A percentile compares a stretch with the other conserved stretches of the same genome.
These are phyloP conservation scores for Papilio glaucus DNA, from an alignment of 1,140 invertebrate species.

Conservation along the genomic window DNA sequence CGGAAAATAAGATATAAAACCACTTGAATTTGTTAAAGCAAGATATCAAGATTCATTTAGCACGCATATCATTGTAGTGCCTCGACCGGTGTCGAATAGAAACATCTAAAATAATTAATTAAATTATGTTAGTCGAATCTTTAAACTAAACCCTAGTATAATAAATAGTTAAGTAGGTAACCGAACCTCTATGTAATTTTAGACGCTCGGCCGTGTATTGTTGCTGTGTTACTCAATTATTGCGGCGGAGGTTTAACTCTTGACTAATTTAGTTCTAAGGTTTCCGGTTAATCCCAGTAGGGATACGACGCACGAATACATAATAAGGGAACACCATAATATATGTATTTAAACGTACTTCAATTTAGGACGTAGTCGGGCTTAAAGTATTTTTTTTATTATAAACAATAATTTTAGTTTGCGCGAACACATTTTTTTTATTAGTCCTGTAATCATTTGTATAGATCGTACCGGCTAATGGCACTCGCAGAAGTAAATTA, in stretches of 20 bases:
- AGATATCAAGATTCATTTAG: no score
- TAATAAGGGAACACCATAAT: background rate
- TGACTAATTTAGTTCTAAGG: slow-evolving; percentile 12
- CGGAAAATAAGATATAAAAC: no score
- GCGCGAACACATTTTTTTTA: background rate
- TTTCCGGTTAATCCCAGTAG: background rate
- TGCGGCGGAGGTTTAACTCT: background rate
- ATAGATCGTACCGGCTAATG: slow-evolving; percentile 9
- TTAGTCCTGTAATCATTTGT: background rate
- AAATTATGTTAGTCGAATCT: background rate
- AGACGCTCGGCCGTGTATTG: background rate
- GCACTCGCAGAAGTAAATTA: slow-evolving; percentile 28
- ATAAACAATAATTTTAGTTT: no score
- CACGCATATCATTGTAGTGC: no score
- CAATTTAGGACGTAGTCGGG: no score
- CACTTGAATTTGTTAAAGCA: no score
- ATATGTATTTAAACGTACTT: no score
- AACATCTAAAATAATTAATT: no score
- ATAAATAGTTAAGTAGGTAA: no score
- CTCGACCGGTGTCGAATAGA: no score
- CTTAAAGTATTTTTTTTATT: no score
- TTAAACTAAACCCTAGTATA: background rate
- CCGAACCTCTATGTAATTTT: no score
- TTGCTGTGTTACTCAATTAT: background rate
- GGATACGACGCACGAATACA: background rate